Percentiles rank a stretch among this genome's conserved stretches.
Evolutionary conservation across 23 tunicate species (phyloP).

Genomic region (Halocynthia roretzi): DNA sequence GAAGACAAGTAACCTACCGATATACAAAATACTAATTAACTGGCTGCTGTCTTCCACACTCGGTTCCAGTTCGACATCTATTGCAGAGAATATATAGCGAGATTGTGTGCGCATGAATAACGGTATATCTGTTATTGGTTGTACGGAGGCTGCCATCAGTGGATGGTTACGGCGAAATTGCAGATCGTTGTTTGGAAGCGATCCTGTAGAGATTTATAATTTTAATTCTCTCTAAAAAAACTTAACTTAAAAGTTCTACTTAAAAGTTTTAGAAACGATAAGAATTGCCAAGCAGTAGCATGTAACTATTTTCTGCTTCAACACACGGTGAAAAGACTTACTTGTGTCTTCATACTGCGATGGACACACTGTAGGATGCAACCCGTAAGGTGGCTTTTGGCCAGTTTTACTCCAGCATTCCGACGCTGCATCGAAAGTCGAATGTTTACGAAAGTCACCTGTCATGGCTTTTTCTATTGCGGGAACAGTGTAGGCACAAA

Average conservation of each 20-base stretch:
- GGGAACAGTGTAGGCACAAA: slow-evolving; percentile 60
- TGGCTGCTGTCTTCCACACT: too few relatives aligned
- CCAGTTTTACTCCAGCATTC: slow-evolving; percentile 31
- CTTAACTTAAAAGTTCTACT: too few relatives aligned
- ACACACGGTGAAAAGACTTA: background rate
- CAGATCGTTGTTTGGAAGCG: background rate
- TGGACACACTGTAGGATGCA: slow-evolving; percentile 42
- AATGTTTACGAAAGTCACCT: slow-evolving; percentile 48
- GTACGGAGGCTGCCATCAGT: slow-evolving; percentile 49
- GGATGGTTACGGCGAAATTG: slow-evolving; percentile 49
- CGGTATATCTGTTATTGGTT: slow-evolving; percentile 25
- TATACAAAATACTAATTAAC: slow-evolving; percentile 28
- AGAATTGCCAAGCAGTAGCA: background rate
- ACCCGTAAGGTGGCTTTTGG: background rate
- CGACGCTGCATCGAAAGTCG: background rate
- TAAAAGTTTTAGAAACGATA: background rate
- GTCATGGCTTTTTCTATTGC: slow-evolving; percentile 39
- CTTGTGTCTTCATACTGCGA: slow-evolving; percentile 1
- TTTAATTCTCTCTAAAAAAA: background rate
- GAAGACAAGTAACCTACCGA: slow-evolving; percentile 30
- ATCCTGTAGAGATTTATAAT: background rate
- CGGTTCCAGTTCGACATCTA: slow-evolving; percentile 45
- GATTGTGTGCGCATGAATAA: slow-evolving; percentile 46
- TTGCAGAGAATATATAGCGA: slow-evolving; percentile 33
- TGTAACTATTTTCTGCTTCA: background rate